These are phyloP conservation scores for Nephrotoma guestfalica DNA, from an alignment of 2,888 invertebrate genomes.

Conservation along the genomic window DNA sequence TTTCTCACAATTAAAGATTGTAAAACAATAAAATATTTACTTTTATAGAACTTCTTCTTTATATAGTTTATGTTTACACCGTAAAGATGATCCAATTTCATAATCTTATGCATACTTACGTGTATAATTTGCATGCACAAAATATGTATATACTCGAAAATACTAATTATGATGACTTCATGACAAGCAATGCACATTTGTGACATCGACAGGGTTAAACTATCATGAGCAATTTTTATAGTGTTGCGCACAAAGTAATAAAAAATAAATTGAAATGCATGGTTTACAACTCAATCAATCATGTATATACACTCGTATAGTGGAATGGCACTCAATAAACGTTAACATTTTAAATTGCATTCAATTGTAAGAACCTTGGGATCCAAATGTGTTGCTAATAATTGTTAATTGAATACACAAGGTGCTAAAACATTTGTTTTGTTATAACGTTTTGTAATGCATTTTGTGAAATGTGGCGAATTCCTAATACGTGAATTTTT, in stretches of 20 bases:
- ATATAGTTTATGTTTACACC: neutral
- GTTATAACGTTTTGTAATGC: no score
- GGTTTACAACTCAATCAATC: neutral
- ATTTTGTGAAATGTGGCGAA: neutral
- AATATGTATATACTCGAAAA: no score
- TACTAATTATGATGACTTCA: neutral
- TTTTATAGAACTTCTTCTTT: neutral
- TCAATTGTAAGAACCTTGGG: no score
- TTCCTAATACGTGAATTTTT: neutral
- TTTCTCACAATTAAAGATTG: neutral
- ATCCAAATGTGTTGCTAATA: no score
- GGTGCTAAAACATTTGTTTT: no score
- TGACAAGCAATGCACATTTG: neutral
- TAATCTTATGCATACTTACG: neutral
- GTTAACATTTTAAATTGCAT: no score
- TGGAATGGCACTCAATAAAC: neutral
- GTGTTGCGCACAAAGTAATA: neutral
- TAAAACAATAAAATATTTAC: neutral
- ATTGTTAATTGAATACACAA: no score
- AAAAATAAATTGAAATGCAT: neutral
- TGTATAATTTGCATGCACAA: neutral
- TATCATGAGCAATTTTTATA: neutral
- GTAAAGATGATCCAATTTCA: neutral
- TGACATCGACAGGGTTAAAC: neutral
- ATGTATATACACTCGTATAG: neutral